phyloP scores from a whole-genome alignment of 2,888 invertebrate genomes.

The Hyles lineata region DNA sequence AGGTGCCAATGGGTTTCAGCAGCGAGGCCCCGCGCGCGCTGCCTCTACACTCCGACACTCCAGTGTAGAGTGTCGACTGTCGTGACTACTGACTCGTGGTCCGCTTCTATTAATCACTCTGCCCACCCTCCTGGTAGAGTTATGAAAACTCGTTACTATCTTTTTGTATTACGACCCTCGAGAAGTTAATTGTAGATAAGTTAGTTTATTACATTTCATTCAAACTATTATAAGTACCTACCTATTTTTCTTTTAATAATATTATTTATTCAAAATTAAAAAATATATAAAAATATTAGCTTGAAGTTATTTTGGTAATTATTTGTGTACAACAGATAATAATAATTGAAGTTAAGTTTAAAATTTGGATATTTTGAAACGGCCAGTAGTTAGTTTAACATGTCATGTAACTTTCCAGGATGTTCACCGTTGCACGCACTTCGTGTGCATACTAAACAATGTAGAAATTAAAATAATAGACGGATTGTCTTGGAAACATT shows the following conservation, averaged over 20 bases:
- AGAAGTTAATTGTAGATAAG: too few species aligned
- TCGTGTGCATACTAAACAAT: constrained; percentile 14
- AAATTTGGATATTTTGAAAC: not conserved
- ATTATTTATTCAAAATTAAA: too few species aligned
- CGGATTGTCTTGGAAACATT: constrained; percentile 11
- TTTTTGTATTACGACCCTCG: too few species aligned
- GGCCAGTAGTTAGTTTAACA: not conserved
- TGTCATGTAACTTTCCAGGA: constrained; percentile 19
- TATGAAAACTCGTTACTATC: too few species aligned
- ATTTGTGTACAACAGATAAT: not conserved
- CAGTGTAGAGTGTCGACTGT: not conserved
- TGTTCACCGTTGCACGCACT: constrained; percentile 11
- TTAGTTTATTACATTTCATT: too few species aligned
- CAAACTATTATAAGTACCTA: too few species aligned
- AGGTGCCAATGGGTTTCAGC: constrained; percentile 83
- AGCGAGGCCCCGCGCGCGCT: constrained; percentile 37
- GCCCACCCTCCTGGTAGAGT: too few species aligned
- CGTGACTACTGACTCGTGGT: not conserved
- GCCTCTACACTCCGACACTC: not conserved
- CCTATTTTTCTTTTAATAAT: too few species aligned
- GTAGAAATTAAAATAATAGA: constrained; percentile 11
- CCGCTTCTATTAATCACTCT: not conserved
- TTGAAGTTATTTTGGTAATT: not conserved
- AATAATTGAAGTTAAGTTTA: not conserved
- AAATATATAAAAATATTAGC: too few species aligned